These are phyloP conservation scores for Hylaeus volcanicus DNA, from an alignment of 1,140 invertebrate genomes.

Conservation along the genomic window DNA sequence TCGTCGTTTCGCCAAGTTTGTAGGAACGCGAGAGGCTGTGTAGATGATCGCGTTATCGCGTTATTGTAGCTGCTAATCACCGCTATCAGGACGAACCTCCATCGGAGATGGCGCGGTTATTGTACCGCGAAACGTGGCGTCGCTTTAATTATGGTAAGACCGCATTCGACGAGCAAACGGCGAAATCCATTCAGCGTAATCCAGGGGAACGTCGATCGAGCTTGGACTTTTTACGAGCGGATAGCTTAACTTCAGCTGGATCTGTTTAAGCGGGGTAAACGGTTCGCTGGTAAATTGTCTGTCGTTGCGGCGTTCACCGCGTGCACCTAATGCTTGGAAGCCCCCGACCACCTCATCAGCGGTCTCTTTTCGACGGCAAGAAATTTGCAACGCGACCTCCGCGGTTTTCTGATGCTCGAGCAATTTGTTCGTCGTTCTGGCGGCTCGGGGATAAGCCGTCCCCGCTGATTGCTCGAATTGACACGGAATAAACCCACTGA, in stretches of 20 bases:
- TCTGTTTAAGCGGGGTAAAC: not conserved
- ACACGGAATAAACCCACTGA: not conserved
- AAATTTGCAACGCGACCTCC: slow-evolving; percentile 2
- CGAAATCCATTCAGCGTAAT: not conserved
- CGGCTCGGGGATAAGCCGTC: not conserved
- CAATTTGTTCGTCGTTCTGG: not conserved
- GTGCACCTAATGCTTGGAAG: not conserved
- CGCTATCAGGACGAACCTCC: not conserved
- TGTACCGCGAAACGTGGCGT: not conserved
- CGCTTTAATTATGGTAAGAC: not conserved
- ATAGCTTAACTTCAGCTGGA: too few species aligned
- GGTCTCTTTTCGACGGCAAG: slow-evolving; percentile 1
- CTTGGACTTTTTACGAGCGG: not conserved
- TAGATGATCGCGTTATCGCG: not conserved
- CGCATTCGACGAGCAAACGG: not conserved
- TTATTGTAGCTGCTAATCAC: slow-evolving; percentile 11
- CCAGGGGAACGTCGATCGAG: not conserved
- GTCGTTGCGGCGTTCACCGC: slow-evolving; percentile 8
- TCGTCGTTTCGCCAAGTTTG: slow-evolving; percentile 12
- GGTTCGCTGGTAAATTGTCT: slow-evolving; percentile 11
- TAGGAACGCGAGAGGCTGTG: not conserved
- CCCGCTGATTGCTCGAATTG: not conserved
- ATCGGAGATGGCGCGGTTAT: not conserved
- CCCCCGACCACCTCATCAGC: slow-evolving; percentile 9
- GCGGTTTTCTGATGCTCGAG: not conserved